phyloP scores from a whole-genome alignment of 2,888 invertebrate species.

The Gymnosoma rotundatum region DNA sequence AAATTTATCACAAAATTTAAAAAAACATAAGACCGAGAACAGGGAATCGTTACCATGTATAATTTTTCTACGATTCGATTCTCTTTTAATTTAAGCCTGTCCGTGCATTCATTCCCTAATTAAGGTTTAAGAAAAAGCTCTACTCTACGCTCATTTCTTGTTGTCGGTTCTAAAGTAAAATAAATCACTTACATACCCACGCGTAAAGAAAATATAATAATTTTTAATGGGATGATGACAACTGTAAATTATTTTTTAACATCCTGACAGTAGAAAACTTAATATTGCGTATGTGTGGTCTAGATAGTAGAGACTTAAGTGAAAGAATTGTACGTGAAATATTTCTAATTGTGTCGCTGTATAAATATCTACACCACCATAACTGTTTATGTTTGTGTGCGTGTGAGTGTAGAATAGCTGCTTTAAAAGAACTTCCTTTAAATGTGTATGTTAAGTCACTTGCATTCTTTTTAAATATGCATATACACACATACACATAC shows the following conservation, averaged over 20 bases:
- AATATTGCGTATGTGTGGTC: background rate
- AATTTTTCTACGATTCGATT: background rate
- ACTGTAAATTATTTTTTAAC: constrained; percentile 40
- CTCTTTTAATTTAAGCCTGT: background rate
- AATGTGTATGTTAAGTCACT: constrained; percentile 43
- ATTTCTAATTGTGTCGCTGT: constrained; percentile 25
- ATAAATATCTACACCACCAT: background rate
- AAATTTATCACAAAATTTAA: too few relatives aligned
- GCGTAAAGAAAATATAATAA: constrained; percentile 15
- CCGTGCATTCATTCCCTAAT: background rate
- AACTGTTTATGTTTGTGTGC: background rate
- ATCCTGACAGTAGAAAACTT: constrained; percentile 5
- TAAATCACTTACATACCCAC: constrained; percentile 52
- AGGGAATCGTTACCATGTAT: background rate
- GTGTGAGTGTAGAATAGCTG: background rate
- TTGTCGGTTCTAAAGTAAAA: constrained; percentile 10
- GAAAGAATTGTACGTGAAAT: constrained; percentile 7
- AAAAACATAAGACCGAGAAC: background rate
- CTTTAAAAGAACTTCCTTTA: background rate
- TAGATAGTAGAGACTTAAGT: constrained; percentile 1
- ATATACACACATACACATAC: background rate
- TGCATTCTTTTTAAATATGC: constrained; percentile 2
- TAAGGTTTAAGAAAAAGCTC: too few relatives aligned
- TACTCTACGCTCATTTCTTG: background rate
- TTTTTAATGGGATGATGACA: constrained; percentile 53